Evolutionary conservation across 2,797 vertebrate genomes (phyloP), one percentile per base, ranked within the genome.

Genomic region (Tinamus major): DNA sequence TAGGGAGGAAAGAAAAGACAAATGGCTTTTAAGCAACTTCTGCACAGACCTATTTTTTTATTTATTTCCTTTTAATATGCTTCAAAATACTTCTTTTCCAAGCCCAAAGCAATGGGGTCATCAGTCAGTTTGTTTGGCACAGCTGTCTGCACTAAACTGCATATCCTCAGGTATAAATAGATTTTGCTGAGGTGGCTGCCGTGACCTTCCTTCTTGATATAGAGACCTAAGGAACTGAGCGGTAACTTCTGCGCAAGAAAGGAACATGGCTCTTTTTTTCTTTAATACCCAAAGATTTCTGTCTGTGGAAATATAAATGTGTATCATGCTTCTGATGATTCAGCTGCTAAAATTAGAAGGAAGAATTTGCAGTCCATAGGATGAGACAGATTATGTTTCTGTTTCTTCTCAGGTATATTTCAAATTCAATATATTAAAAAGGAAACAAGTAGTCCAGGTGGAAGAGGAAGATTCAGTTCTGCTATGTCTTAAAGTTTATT

Each of bases 351-450:
- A 78, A 71, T 53, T 53, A 62, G 69, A 83, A 77, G 63, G 87
- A 84, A 65, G 46, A 81, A 76, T 42, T 70, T 70, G 29, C 51
- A 74, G 42, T 69, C 27, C 23, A 23, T 39, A 79, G n/a, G 58
- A 55, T 24, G 20, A 90, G 15, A 67, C 33, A 56, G 82, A 85
- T 79, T 10, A 46, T 14, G 3, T 41, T 55, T 23, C 24, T 29
- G 1, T 63, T 74, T 61, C 20, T 82, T 15, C 18, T 76, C 42
- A n/a, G 39, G 7, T 85, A 11, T 85, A 91, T 93, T 94, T 94
- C 63, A 96, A 93, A 87, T 61, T 53, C 53, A 75, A 8, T 87
- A 70, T 42, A 82, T 93, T 86, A 67, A 76, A 56, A 84, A 80
- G 53, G 79, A 91, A 90, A 90, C 71, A 72, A 51, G 26, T 64